phyloP scores from a whole-genome alignment of 2,888 invertebrate species.

The Dorcus hopei region DNA sequence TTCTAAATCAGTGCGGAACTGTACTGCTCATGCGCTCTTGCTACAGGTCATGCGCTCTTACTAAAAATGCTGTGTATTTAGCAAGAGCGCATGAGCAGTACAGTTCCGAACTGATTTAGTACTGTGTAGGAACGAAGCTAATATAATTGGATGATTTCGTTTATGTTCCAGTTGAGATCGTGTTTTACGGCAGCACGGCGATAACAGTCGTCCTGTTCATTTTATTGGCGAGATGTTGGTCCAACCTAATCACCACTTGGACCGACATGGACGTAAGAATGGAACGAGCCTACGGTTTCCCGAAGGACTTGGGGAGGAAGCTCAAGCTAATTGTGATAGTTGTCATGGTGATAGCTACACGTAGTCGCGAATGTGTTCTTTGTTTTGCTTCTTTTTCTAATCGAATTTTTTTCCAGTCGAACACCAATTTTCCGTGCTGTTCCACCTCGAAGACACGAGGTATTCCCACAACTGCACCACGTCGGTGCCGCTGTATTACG shows the following conservation, averaged over 20 bases:
- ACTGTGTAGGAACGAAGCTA: too few relatives aligned
- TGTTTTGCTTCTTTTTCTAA: background rate
- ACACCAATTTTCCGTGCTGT: constrained; percentile 7
- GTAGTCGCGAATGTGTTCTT: constrained; percentile 26
- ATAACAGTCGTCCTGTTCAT: constrained; percentile 55
- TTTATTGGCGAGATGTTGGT: constrained; percentile 51
- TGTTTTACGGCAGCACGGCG: constrained; percentile 58
- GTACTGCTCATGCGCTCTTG: too few relatives aligned
- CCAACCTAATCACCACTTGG: constrained; percentile 45
- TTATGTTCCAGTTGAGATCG: constrained; percentile 42
- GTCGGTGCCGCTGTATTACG: constrained; percentile 9
- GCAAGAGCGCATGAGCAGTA: too few relatives aligned
- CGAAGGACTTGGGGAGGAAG: constrained; percentile 29
- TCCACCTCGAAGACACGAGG: background rate
- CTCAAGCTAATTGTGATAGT: constrained; percentile 42
- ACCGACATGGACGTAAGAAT: constrained; percentile 45
- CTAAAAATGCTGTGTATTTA: too few relatives aligned
- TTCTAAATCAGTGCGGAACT: too few relatives aligned
- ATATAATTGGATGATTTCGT: too few relatives aligned
- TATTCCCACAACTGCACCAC: constrained; percentile 2
- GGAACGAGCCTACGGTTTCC: constrained; percentile 33
- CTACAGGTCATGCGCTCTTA: too few relatives aligned
- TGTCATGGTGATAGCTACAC: constrained; percentile 42
- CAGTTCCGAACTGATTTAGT: too few relatives aligned
- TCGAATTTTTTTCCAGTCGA: constrained; percentile 5